A percentile compares a stretch with the other conserved stretches of the same genome.
Conservation (phyloP, 2,113 vertebrate species). For the Trogon surrucura region DNA sequence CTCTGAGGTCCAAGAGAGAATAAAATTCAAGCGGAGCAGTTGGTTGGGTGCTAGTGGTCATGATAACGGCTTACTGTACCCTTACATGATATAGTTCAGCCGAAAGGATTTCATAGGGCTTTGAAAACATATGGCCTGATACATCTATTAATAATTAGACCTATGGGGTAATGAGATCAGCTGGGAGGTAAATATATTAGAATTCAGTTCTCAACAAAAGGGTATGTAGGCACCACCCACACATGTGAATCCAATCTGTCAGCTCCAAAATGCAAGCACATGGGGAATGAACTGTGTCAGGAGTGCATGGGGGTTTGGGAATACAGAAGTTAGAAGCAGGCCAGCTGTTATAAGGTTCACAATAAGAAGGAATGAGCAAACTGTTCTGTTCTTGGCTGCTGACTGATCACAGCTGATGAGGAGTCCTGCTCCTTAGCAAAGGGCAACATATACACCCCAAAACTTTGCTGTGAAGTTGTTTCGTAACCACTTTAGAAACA, state of each 20-base stretch:
- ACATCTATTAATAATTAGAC: neutral
- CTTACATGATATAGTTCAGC: neutral
- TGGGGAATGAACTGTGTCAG: neutral
- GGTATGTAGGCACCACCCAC: neutral
- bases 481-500: neutral
- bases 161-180: neutral
- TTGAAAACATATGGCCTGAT: neutral
- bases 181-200: neutral
- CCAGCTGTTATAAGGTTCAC: neutral
- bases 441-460: neutral
- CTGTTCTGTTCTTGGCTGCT: neutral
- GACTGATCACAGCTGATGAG: neutral
- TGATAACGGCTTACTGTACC: neutral
- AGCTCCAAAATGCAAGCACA: neutral
- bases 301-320: neutral
- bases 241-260: neutral
- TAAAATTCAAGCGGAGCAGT: neutral
- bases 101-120: neutral
- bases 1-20: neutral
- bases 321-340: neutral
- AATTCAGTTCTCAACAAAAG: neutral
- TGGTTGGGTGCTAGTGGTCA: neutral
- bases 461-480: neutral
- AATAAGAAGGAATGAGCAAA: neutral
- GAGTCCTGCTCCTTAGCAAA: neutral